Conservation (phyloP, 2,888 invertebrate species). For the Lasioglossum vierecki region DNA sequence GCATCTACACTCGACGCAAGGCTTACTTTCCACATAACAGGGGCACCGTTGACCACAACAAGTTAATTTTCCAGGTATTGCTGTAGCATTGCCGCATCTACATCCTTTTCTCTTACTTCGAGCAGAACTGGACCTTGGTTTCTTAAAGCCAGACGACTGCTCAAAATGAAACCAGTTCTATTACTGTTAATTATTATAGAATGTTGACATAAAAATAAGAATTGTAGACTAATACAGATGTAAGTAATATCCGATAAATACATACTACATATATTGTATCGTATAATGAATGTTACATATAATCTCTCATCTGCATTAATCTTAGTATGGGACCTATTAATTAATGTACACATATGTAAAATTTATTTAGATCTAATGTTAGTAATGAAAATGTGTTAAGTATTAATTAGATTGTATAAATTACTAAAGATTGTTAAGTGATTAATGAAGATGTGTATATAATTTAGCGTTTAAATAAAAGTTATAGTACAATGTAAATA, state of each 20-base stretch:
- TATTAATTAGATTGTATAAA: slow-evolving; percentile 57
- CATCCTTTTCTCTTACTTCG: slow-evolving; percentile 89
- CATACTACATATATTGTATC: slow-evolving; percentile 17
- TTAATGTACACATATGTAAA: slow-evolving; percentile 39
- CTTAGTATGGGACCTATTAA: slow-evolving; percentile 66
- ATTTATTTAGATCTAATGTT: slow-evolving; percentile 58
- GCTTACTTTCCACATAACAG: slow-evolving; percentile 95
- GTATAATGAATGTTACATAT: neutral
- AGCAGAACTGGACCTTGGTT: slow-evolving; percentile 83
- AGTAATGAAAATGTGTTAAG: slow-evolving; percentile 56
- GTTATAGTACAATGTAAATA: slow-evolving; percentile 58
- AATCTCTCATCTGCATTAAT: slow-evolving; percentile 63
- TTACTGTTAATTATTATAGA: slow-evolving; percentile 40
- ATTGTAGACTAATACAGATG: slow-evolving; percentile 66
- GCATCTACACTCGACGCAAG: slow-evolving; percentile 95
- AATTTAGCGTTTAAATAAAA: slow-evolving; percentile 61
- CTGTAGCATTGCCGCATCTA: slow-evolving; percentile 95
- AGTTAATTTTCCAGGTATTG: slow-evolving; percentile 94
- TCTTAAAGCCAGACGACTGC: slow-evolving; percentile 84
- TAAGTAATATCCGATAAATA: slow-evolving; percentile 21
- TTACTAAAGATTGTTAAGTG: slow-evolving; percentile 55
- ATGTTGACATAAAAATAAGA: slow-evolving; percentile 40
- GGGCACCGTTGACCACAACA: slow-evolving; percentile 98
- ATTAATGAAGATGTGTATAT: slow-evolving; percentile 57
- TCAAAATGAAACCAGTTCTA: slow-evolving; percentile 40